Evolutionary conservation across 2,888 invertebrate genomes (phyloP), one percentile per base, ranked within the genome.

Genomic region (Plebejus argus): DNA sequence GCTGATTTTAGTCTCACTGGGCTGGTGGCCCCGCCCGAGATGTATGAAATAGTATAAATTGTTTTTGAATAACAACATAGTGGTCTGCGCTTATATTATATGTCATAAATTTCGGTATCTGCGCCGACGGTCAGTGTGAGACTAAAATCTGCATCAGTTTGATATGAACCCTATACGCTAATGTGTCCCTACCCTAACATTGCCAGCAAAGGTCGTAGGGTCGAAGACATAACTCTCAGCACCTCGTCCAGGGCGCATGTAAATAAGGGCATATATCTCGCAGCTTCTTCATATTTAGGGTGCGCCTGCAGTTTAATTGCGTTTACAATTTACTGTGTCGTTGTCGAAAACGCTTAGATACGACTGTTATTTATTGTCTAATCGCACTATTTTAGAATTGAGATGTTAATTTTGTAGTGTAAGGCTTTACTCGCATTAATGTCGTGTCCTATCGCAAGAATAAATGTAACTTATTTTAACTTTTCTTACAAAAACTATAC

Each of bases 211-310:
- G 78, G 81, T 80, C 81, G 78, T 61, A 71, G 81, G 89, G 89
- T 90, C 90, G 88, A 85, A 87, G 84, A 84, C 90, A 90, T 89
- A 89, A 89, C 86, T 89, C 89, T 86, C 80, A 79, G 82, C 86
- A 85, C 87, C 86, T 87, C 84, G 80, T 83, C 84, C 83, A 83
- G 79, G 76, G 83, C 82, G 86, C 86, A 89, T 90, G 86, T 88
- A 90, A 90, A 90, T 90, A 87, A 89, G 88, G 86, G 86, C 85
- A 88, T 90, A 88, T 89, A 87, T 89, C 88, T 66, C 71, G 79
- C 76, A 53, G 80, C 83, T 80, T 80, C 83, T 80, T 82, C 82
- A 79, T 80, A 81, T 78, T 77, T 70, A 58, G 66, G 71, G 71
- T 58, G 76, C 76, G 76, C 45, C 49, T 35, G 49, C 33, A 33